Conservation (phyloP, 2,113 vertebrate genomes). For the Motacilla alba region DNA sequence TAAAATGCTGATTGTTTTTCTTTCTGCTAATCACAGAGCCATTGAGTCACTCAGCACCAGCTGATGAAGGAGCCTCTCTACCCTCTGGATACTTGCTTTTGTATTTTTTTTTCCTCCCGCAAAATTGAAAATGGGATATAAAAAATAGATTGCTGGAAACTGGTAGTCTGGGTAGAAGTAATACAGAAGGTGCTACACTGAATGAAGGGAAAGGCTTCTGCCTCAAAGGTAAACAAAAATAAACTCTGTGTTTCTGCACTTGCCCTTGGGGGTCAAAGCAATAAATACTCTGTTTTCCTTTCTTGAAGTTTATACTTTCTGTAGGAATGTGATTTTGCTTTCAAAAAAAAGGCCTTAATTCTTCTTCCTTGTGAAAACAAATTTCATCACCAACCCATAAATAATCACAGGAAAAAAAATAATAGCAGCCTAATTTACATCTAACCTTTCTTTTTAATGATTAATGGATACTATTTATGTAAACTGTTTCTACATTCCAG, state of each 20-base stretch:
- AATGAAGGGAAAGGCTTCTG: neutral
- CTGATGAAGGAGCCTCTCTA: neutral
- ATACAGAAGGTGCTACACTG: neutral
- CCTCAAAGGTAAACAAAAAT: neutral
- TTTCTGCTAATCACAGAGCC: neutral
- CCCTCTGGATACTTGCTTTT: neutral
- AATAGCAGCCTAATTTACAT: slow-evolving; percentile 72
- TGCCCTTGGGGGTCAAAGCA: neutral
- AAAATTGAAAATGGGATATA: neutral
- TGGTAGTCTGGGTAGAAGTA: neutral
- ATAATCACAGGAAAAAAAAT: slow-evolving; percentile 70
- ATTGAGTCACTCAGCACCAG: neutral
- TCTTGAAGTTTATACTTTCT: slow-evolving; percentile 31
- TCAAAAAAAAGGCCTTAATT: slow-evolving; percentile 44
- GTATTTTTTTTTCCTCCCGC: neutral
- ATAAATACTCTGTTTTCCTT: neutral
- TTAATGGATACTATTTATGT: slow-evolving; percentile 80
- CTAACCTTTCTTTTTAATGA: slow-evolving; percentile 80
- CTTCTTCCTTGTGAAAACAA: slow-evolving; percentile 49
- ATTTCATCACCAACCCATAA: slow-evolving; percentile 61
- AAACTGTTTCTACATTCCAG: slow-evolving; percentile 74
- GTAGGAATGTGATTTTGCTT: slow-evolving; percentile 44
- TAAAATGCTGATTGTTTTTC: neutral
- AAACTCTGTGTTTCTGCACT: neutral
- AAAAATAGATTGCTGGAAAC: neutral